Conservation (phyloP, 1,140 invertebrate species). For the Achatina immaculata region DNA sequence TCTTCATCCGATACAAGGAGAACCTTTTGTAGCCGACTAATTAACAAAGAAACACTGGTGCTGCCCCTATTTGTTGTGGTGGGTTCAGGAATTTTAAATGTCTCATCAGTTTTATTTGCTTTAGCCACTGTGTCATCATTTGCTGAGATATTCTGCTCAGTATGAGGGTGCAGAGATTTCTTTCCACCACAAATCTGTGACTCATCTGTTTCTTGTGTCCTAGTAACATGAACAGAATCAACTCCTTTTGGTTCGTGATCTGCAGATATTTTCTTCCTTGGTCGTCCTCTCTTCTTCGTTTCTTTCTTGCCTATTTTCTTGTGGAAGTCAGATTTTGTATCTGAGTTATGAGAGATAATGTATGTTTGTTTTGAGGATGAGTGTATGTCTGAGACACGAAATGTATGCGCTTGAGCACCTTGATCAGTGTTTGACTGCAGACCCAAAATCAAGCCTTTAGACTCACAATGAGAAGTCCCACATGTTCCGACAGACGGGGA, state of each 20-base stretch:
- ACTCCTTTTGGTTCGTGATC: not conserved
- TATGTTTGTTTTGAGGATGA: not conserved
- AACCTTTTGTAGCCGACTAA: not conserved
- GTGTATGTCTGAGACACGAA: too few species aligned
- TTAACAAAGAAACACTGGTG: not conserved
- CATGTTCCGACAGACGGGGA: not conserved
- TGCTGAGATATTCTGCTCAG: too few species aligned
- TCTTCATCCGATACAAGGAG: not conserved
- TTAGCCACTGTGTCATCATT: too few species aligned
- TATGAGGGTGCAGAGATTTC: too few species aligned
- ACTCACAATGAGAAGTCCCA: too few species aligned
- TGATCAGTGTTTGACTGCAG: too few species aligned
- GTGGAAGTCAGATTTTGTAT: not conserved
- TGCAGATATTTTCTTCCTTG: not conserved
- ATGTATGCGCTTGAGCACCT: too few species aligned
- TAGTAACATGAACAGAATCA: not conserved
- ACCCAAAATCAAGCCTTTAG: too few species aligned
- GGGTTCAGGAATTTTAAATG: too few species aligned
- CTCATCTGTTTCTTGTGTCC: not conserved
- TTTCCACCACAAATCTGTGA: too few species aligned
- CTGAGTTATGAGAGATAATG: not conserved
- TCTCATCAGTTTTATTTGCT: too few species aligned
- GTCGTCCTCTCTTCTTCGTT: not conserved
- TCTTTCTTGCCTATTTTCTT: not conserved
- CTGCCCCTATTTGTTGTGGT: not conserved